These are phyloP conservation scores for Mycteria americana DNA, from an alignment of 2,797 vertebrate species.

Conservation along the genomic window DNA sequence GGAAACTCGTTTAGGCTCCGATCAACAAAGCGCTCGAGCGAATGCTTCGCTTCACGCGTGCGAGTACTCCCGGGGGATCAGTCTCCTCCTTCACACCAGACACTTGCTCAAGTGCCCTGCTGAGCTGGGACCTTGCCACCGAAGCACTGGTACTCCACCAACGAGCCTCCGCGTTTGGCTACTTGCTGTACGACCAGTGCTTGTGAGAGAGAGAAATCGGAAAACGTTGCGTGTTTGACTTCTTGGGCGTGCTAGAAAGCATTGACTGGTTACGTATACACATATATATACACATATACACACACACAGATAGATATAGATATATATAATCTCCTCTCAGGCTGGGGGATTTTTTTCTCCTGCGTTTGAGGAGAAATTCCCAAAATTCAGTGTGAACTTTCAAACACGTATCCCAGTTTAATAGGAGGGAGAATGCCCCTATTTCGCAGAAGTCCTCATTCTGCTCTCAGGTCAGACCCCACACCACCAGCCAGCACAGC, in stretches of 20 bases:
- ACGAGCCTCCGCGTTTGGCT: rapidly evolving
- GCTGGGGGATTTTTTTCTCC: background rate
- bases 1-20: background rate
- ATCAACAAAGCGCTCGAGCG: background rate
- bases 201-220: rapidly evolving
- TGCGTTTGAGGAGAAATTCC: background rate
- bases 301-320: rapidly evolving
- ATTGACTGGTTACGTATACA: rapidly evolving
- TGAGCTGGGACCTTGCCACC: background rate
- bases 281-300: too few species aligned
- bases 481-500: background rate
- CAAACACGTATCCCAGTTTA: background rate
- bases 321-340: background rate
- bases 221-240: rapidly evolving
- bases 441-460: rapidly evolving
- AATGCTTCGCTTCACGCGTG: background rate
- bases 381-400: background rate
- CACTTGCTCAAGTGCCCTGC: background rate
- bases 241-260: background rate
- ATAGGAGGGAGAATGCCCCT: rapidly evolving
- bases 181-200: rapidly evolving
- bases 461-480: background rate
- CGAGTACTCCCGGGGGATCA: background rate
- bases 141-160: background rate
- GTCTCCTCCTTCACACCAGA: background rate